A percentile compares a stretch with the other conserved stretches of the same genome.
phyloP scores from a whole-genome alignment of 2,797 vertebrate genomes.

The Acestrorhynchus altus region DNA sequence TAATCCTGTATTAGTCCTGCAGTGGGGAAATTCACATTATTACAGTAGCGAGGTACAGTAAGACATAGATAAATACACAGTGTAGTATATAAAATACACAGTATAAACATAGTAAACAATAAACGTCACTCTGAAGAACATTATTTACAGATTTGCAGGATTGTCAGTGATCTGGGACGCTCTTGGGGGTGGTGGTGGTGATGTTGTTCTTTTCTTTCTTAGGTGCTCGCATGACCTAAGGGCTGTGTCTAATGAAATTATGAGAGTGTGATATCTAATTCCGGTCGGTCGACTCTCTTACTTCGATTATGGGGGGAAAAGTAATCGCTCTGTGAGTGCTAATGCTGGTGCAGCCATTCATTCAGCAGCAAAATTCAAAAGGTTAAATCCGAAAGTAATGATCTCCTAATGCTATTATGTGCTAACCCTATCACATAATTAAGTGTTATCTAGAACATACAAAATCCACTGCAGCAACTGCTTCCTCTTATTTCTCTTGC shows the following conservation, averaged over 20 bases:
- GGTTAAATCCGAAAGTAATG: slow-evolving; percentile 25
- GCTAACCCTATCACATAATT: neutral
- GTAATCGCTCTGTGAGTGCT: neutral
- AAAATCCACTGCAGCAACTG: neutral
- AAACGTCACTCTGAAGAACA: no score
- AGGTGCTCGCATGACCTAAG: slow-evolving; percentile 20
- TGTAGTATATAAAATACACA: no score
- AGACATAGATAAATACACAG: no score
- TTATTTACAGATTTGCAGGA: no score
- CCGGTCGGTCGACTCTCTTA: neutral
- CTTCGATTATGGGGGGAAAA: slow-evolving; percentile 1
- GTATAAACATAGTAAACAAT: no score
- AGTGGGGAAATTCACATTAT: no score
- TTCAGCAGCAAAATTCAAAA: slow-evolving; percentile 18
- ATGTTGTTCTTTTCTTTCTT: no score
- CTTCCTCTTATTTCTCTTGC: neutral
- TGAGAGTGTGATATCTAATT: slow-evolving; percentile 16
- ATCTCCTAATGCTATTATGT: slow-evolving; percentile 22
- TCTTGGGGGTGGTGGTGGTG: slow-evolving; percentile 10
- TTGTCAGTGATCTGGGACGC: neutral
- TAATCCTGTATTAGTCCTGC: no score
- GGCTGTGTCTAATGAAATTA: slow-evolving; percentile 32
- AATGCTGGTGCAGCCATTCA: slow-evolving; percentile 6
- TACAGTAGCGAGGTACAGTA: no score
- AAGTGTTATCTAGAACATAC: neutral